phyloP scores from a whole-genome alignment of 2,888 invertebrate genomes.

The Bembecia ichneumoniformis region DNA sequence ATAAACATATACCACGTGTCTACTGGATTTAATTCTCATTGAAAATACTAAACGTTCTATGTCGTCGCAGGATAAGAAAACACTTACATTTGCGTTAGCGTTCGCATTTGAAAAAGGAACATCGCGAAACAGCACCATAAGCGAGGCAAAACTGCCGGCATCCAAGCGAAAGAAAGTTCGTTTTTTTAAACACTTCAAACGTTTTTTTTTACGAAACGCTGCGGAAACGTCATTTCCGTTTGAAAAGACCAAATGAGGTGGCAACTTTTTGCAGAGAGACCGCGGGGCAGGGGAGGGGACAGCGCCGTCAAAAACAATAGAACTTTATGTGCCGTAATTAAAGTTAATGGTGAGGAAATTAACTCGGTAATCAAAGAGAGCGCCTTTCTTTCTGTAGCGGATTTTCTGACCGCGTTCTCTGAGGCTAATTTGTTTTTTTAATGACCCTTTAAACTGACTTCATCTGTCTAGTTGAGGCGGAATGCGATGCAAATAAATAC shows the following conservation, averaged over 20 bases:
- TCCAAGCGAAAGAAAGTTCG: neutral
- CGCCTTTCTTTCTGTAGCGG: constrained; percentile 26
- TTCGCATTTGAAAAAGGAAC: no score
- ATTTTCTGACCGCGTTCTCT: constrained; percentile 22
- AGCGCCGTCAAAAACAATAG: constrained; percentile 38
- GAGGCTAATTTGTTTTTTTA: constrained; percentile 23
- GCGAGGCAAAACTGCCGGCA: neutral
- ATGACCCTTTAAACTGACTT: neutral
- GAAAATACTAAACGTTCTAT: no score
- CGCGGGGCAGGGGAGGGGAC: constrained; percentile 4
- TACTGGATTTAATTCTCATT: no score
- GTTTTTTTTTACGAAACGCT: constrained; percentile 11
- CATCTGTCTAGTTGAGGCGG: neutral
- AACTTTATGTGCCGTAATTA: constrained; percentile 49
- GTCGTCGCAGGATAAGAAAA: no score
- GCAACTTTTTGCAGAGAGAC: constrained; percentile 25
- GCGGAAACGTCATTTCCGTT: constrained; percentile 40
- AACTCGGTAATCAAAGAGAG: constrained; percentile 30
- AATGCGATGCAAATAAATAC: no score
- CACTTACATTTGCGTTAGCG: no score
- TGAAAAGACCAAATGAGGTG: constrained; percentile 37
- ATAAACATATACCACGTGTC: no score
- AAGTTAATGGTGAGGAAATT: constrained; percentile 51
- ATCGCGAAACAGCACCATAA: neutral
- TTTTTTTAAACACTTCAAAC: neutral